Conservation (phyloP, 2,797 vertebrate genomes). For the Channa striata region DNA sequence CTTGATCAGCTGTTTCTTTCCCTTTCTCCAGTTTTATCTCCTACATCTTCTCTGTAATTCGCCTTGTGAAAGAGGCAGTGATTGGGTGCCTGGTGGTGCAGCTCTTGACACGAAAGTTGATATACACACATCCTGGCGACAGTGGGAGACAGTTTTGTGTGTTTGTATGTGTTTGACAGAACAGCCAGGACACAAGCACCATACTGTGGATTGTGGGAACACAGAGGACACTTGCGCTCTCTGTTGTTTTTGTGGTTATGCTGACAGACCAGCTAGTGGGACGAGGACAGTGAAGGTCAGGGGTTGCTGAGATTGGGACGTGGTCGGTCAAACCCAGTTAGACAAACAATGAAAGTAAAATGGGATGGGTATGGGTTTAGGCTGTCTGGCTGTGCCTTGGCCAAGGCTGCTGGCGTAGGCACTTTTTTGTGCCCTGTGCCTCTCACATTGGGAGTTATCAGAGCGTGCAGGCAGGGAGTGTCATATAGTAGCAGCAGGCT, state of each 20-base stretch:
- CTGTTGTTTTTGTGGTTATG: constrained; percentile 42
- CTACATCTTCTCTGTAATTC: constrained; percentile 49
- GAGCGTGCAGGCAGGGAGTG: constrained; percentile 63
- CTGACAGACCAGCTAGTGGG: constrained; percentile 50
- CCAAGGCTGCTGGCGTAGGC: constrained; percentile 71
- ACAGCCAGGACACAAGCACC: constrained; percentile 33
- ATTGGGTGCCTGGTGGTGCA: constrained; percentile 42
- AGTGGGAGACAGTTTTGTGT: constrained; percentile 24
- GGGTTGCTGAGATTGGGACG: constrained; percentile 55
- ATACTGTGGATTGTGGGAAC: constrained; percentile 46
- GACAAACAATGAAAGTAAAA: constrained; percentile 63
- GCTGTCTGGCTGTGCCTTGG: constrained; percentile 67
- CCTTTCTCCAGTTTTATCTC: constrained; percentile 61
- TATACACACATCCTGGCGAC: constrained; percentile 42
- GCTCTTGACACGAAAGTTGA: constrained; percentile 58
- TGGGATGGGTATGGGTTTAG: constrained; percentile 68
- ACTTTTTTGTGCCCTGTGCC: constrained; percentile 66
- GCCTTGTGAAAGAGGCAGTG: constrained; percentile 49
- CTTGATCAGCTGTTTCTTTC: constrained; percentile 74
- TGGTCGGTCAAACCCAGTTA: constrained; percentile 58
- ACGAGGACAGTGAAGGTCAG: constrained; percentile 57
- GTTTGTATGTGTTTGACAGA: constrained; percentile 32
- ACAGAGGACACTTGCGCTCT: constrained; percentile 37
- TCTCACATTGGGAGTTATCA: constrained; percentile 69
- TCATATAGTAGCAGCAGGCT: constrained; percentile 37